Conservation (phyloP, 2,113 vertebrate genomes). For the Todiramphus chloris region DNA sequence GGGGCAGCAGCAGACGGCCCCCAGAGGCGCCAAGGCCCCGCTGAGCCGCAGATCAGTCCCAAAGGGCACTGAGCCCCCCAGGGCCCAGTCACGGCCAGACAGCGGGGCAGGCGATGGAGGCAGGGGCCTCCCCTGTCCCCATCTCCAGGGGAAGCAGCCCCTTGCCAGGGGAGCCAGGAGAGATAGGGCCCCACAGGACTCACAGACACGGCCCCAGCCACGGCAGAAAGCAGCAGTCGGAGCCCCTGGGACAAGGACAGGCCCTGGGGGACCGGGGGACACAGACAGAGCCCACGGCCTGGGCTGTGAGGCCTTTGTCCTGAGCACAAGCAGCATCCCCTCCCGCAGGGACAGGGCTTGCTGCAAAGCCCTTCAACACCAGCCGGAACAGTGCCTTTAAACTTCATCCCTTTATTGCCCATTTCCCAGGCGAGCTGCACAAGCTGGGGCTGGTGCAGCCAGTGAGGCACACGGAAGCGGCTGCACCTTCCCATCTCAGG, state of each 20-base stretch:
- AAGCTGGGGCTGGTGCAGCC: background rate
- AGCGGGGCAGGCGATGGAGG: too few relatives aligned
- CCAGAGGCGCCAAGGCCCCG: background rate
- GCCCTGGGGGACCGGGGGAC: rapidly evolving
- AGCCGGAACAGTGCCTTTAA: background rate
- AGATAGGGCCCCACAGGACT: background rate
- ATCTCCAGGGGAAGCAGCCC: background rate
- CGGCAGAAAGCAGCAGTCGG: background rate
- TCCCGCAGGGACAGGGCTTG: background rate
- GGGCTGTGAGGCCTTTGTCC: too few relatives aligned
- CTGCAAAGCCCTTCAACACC: background rate
- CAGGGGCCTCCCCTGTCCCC: background rate
- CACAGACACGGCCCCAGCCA: too few relatives aligned
- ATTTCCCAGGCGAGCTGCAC: background rate
- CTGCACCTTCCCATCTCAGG: rapidly evolving
- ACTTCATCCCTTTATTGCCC: constrained; percentile 24
- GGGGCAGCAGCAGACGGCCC: background rate
- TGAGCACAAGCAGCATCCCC: background rate
- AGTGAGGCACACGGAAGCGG: rapidly evolving
- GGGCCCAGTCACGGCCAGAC: too few relatives aligned
- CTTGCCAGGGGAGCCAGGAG: background rate
- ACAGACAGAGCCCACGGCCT: too few relatives aligned
- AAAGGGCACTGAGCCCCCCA: background rate
- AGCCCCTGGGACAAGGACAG: background rate
- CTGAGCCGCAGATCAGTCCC: background rate